Evolutionary conservation across 2,888 invertebrate genomes (phyloP).

Genomic region (Conchocele bisecta): DNA sequence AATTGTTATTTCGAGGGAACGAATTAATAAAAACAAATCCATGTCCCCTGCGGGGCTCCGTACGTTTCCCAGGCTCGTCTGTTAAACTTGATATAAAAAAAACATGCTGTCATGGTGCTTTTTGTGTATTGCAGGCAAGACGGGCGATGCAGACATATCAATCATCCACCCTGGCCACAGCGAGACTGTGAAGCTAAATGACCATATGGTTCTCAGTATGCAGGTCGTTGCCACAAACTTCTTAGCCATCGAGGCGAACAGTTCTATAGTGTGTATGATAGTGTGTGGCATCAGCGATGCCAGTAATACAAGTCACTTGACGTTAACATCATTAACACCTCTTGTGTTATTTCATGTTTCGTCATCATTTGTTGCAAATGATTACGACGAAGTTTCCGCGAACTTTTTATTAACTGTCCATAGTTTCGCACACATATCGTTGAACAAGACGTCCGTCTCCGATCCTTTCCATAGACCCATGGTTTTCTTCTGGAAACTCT

Average conservation of each 20-base stretch:
- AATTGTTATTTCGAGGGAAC: no score
- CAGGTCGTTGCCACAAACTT: conserved; percentile 33
- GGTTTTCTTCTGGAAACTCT: conserved; percentile 47
- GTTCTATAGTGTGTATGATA: conserved; percentile 33
- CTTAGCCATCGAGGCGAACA: conserved; percentile 42
- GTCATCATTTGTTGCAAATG: background rate
- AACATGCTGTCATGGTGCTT: no score
- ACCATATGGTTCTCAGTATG: conserved; percentile 16
- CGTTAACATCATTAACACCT: conserved; percentile 37
- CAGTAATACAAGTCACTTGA: conserved; percentile 15
- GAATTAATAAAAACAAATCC: no score
- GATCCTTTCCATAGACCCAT: conserved; percentile 39
- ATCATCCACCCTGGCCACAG: conserved; percentile 27
- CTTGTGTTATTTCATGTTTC: conserved; percentile 36
- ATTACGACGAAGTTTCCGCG: conserved; percentile 2
- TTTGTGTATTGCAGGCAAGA: conserved; percentile 47
- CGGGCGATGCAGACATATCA: conserved; percentile 20
- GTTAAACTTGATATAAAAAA: no score
- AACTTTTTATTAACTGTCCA: conserved; percentile 24
- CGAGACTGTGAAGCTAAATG: background rate
- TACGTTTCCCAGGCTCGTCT: no score
- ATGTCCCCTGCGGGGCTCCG: no score
- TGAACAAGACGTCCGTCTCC: conserved; percentile 29
- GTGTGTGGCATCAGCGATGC: conserved; percentile 26
- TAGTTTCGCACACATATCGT: conserved; percentile 27